Conservation (phyloP, 2,113 vertebrate genomes). For the Seriola rivoliana region DNA sequence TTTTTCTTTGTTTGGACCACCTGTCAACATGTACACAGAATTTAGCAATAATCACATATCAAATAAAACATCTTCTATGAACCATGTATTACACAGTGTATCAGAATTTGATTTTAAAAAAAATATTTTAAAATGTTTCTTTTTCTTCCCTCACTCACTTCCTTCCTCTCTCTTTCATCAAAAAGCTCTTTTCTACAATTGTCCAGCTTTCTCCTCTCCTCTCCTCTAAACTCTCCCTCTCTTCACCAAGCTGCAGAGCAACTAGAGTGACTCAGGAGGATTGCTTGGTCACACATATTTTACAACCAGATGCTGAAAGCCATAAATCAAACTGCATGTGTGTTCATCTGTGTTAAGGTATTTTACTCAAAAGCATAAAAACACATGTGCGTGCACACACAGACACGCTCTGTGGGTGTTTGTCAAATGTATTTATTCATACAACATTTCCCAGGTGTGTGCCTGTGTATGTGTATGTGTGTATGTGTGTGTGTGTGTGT, state of each 20-base stretch:
- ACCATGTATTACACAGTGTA: neutral
- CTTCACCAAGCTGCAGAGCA: conserved; percentile 31
- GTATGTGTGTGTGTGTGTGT: conserved; percentile 32
- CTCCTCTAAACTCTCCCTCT: conserved; percentile 1
- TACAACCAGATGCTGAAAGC: conserved; percentile 76
- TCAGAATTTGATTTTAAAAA: neutral
- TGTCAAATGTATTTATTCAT: conserved; percentile 67
- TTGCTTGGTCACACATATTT: conserved; percentile 70
- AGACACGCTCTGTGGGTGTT: conserved; percentile 58
- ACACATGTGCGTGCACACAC: conserved; percentile 56
- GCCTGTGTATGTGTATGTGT: conserved; percentile 32
- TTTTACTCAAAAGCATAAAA: conserved; percentile 74
- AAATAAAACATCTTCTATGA: neutral
- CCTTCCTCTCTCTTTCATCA: conserved; percentile 8
- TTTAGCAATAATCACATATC: neutral
- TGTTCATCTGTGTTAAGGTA: conserved; percentile 53
- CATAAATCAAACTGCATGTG: conserved; percentile 71
- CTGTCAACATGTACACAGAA: neutral
- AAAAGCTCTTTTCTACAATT: conserved; percentile 14
- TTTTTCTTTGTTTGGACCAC: neutral
- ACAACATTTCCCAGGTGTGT: conserved; percentile 55
- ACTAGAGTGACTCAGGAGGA: conserved; percentile 59
- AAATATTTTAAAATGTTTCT: neutral
- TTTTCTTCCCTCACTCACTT: neutral
- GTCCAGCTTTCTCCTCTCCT: neutral